Conservation (phyloP, 1,140 invertebrate species). For the Drosophila virilis region DNA sequence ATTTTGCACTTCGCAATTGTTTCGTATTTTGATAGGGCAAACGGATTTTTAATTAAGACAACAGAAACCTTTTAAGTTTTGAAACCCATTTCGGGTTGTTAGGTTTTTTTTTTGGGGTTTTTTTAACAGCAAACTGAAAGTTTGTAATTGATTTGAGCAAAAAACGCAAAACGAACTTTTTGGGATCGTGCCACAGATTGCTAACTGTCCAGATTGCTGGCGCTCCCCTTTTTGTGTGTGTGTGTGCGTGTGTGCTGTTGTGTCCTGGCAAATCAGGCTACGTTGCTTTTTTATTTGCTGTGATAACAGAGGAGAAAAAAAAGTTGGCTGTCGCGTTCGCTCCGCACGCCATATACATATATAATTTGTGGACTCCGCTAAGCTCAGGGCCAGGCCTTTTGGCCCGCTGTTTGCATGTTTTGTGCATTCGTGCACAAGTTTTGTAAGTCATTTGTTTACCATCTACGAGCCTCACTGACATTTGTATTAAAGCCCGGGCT, state of each 20-base stretch:
- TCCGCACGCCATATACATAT: slow-evolving; percentile 52
- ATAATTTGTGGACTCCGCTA: slow-evolving; percentile 50
- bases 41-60: slow-evolving; percentile 74
- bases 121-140: slow-evolving; percentile 58
- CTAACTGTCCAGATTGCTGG: slow-evolving; percentile 23
- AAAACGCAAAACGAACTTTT: slow-evolving; percentile 55
- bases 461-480: slow-evolving; percentile 56
- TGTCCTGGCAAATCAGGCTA: slow-evolving; percentile 32
- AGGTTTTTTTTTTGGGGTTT: slow-evolving; percentile 13
- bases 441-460: slow-evolving; percentile 78
- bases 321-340: slow-evolving; percentile 33
- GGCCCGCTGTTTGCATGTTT: slow-evolving; percentile 67
- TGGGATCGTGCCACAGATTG: slow-evolving; percentile 50
- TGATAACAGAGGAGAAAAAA: slow-evolving; percentile 36
- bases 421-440: slow-evolving; percentile 80
- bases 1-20: slow-evolving; percentile 32
- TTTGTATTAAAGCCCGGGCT: slow-evolving; percentile 51
- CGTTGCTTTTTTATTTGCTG: slow-evolving; percentile 36
- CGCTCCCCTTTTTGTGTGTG: background rate
- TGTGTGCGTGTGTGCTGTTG: slow-evolving; percentile 2
- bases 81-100: slow-evolving; percentile 25
- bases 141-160: slow-evolving; percentile 79
- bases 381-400: slow-evolving; percentile 25
- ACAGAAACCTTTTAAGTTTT: slow-evolving; percentile 73
- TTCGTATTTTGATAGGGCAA: slow-evolving; percentile 55